phyloP scores from a whole-genome alignment of 2,797 vertebrate genomes.

The Sebastes steindachneri region DNA sequence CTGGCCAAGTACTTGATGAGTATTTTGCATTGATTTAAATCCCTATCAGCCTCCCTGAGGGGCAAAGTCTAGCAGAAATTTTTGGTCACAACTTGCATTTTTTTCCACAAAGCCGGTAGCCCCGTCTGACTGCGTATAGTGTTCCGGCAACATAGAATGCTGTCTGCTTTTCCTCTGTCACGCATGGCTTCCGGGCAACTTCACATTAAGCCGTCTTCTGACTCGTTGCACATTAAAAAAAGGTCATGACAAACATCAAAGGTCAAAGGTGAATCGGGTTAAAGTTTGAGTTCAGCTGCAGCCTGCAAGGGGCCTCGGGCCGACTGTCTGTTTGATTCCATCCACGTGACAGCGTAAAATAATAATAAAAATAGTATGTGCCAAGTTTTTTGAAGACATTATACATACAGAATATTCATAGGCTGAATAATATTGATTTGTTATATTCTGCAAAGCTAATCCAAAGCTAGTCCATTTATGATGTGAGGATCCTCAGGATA shows the following conservation, averaged over 20 bases:
- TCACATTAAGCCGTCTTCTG: not conserved
- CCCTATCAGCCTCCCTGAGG: not conserved
- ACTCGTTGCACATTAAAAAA: not conserved
- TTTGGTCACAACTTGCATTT: not conserved
- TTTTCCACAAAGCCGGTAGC: not conserved
- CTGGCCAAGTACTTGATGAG: not conserved
- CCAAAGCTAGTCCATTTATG: too few species aligned
- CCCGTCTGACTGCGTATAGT: not conserved
- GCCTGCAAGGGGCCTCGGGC: not conserved
- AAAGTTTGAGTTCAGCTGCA: not conserved
- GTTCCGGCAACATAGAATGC: not conserved
- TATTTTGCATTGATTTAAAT: not conserved
- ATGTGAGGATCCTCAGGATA: not conserved
- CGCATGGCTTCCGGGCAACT: not conserved
- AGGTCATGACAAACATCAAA: not conserved
- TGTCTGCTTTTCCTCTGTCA: not conserved
- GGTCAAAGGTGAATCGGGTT: not conserved
- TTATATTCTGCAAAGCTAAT: not conserved
- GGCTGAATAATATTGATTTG: not conserved
- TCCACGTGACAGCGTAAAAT: not conserved
- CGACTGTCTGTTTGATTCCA: not conserved
- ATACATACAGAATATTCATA: not conserved
- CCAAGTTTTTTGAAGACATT: not conserved
- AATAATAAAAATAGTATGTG: not conserved
- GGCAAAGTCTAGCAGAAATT: not conserved